Conservation (phyloP, 2,113 vertebrate species). For the Zosterops borbonicus region DNA sequence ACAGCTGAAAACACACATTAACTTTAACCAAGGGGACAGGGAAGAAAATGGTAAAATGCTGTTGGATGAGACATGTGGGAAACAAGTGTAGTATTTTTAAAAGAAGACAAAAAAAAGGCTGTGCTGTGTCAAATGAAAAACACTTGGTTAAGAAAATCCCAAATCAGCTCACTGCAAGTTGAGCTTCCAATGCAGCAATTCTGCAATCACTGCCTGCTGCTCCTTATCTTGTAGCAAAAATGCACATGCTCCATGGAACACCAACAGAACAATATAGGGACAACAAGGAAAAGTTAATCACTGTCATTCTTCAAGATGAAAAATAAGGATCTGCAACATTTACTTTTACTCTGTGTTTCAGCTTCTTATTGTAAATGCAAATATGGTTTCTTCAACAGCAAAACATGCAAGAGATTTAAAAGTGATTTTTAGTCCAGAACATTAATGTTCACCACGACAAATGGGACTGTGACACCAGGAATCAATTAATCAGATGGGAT, state of each 20-base stretch:
- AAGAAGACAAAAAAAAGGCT: background rate
- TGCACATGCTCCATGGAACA: rapidly evolving
- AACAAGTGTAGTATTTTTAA: background rate
- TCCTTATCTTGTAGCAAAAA: background rate
- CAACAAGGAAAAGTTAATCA: background rate
- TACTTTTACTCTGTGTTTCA: background rate
- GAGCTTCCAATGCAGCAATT: background rate
- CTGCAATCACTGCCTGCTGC: background rate
- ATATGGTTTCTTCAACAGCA: background rate
- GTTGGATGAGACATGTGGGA: background rate
- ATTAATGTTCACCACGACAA: background rate
- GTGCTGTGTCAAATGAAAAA: background rate
- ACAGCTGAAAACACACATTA: background rate
- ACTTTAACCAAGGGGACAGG: background rate
- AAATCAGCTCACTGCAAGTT: background rate
- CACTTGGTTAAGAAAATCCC: background rate
- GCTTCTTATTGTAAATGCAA: background rate
- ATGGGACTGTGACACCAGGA: background rate
- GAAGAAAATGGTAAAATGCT: background rate
- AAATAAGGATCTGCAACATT: background rate
- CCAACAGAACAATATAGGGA: background rate
- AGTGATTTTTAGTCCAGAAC: background rate
- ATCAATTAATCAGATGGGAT: background rate
- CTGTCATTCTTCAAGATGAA: background rate
- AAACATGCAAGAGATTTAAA: background rate